Evolutionary conservation across 2,888 invertebrate genomes (phyloP).

Genomic region (Ichneumoninae sp.): DNA sequence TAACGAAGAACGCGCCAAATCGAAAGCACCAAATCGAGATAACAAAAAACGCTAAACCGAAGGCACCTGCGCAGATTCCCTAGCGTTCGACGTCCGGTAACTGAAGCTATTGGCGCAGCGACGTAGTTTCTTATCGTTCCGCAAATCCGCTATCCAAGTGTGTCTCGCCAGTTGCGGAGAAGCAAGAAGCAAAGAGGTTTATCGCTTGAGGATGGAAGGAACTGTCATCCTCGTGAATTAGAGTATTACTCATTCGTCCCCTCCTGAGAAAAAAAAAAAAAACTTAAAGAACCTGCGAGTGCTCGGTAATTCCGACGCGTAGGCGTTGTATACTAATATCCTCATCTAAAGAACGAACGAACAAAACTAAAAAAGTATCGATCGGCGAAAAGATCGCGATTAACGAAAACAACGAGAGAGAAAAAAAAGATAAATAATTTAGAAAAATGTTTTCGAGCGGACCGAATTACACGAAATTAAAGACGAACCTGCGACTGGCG

Average conservation of each 20-base stretch:
- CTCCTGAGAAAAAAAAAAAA: conserved; percentile 26
- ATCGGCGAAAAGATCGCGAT: background rate
- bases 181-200: background rate
- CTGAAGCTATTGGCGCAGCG: too few relatives aligned
- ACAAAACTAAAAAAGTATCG: background rate
- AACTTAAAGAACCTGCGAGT: background rate
- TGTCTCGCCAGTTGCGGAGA: background rate
- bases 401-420: background rate
- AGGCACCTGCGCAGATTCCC: too few relatives aligned
- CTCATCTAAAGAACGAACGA: background rate
- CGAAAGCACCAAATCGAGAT: too few relatives aligned
- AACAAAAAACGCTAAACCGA: too few relatives aligned
- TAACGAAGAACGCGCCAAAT: too few relatives aligned
- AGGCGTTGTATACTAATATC: background rate
- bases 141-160: background rate
- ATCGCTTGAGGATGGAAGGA: conserved; percentile 28
- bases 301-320: background rate
- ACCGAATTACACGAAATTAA: conserved; percentile 97
- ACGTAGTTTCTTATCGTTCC: background rate
- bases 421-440: conserved; percentile 3
- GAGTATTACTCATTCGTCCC: conserved; percentile 54
- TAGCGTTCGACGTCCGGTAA: too few relatives aligned
- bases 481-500: conserved; percentile 97
- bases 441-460: conserved; percentile 93
- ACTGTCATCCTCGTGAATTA: conserved; percentile 58